Base-by-base conservation (phyloP, 2,113 vertebrate species). In the Emydocephalus ijimae region DNA sequence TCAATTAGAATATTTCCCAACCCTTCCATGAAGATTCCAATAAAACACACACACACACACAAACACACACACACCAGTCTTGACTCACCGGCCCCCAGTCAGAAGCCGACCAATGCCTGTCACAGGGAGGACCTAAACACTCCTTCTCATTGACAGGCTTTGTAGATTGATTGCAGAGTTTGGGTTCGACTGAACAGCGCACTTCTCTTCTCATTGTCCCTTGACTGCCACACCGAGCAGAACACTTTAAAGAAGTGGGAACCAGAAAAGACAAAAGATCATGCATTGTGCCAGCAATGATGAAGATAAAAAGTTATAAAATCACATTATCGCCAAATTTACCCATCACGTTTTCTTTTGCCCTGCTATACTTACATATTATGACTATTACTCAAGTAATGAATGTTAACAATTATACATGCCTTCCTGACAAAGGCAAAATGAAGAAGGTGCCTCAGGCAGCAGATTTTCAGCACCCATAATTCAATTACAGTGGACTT, bases 51-150 rank as follows among this genome's bases (percentile, higher is more conserved):
- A 50, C 48, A 50, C 8, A 50, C 34, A 90, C 18, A 89, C 0
- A 10, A 1, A 45, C 45, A 45, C 45, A 45, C 45, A 1, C 89
- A 64, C 9, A 34, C 1, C 5, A 1, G n/a, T 50, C 11, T 0
- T 0, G 39, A 98, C 98, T 98, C 97, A 99, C 98, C 43, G 98
- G 98, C 92, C 98, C 98, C 98, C 98, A 99, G 21, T 98, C 98
- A 0, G 98, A 98, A 11, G 98, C 92, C 0, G 97, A 98, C 98
- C 98, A 99, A 94, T 95, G 97, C 87, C 98, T 97, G 96, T 98
- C 98, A 4, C 98, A 99, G 8, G 98, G 98, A 0, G 97, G 97
- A 0, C 98, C 98, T 10, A 97, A 92, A 94, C 98, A 99, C 0
- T 91, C 92, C 95, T 97, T 96, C 95, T 98, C 96, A 1, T 96